Evolutionary conservation across 2,888 invertebrate species (phyloP), one percentile per base, ranked within the genome.

Genomic region (Venustoraphidia nigricollis): DNA sequence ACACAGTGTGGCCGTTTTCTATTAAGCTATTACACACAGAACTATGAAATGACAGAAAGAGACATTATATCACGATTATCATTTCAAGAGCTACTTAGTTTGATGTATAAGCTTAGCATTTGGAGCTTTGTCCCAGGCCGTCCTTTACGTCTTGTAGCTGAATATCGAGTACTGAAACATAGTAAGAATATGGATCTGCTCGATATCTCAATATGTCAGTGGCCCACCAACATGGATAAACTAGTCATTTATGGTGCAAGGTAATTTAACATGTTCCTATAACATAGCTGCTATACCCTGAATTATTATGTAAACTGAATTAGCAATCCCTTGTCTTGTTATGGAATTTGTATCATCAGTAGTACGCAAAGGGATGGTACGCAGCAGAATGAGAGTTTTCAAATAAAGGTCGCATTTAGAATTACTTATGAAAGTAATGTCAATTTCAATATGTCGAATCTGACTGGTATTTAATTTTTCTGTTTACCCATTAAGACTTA

Each of bases 1-100:
- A 90, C 91, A n/a, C 83, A 89, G 58, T 93, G 93, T 65, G 93
- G 94, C 10, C 87, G 90, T 67, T 94, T 84, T 70, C 76, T 95
- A 53, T 71, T 95, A 56, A 93, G 93, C 53, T 94, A 92, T 66
- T 90, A 43, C 34, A 40, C 38, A 27, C 27, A 37, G 8, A 14
- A 43, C 3, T 11, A 27, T 9, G 17, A 38, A 37, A 37, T 37
- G 13, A 11, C 41, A 11, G 43, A 43, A 36, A 34, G 34, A 42
- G 9, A 13, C n/a, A 10, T 47, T 27, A 36, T 47, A 11, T 14
- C 38, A 17, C 34, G 34, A n/a, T 27, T 27, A 27, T 27, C 27
- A 27, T 27, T 27, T 27, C 27, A 27, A 27, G 27, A 27, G 27
- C 27, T 27, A 27, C 6, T 27, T 27, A 27, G 27, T 27, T 27